These are phyloP conservation scores for Ctenopoma multispine DNA, from an alignment of 2,797 vertebrate species.

Conservation along the genomic window DNA sequence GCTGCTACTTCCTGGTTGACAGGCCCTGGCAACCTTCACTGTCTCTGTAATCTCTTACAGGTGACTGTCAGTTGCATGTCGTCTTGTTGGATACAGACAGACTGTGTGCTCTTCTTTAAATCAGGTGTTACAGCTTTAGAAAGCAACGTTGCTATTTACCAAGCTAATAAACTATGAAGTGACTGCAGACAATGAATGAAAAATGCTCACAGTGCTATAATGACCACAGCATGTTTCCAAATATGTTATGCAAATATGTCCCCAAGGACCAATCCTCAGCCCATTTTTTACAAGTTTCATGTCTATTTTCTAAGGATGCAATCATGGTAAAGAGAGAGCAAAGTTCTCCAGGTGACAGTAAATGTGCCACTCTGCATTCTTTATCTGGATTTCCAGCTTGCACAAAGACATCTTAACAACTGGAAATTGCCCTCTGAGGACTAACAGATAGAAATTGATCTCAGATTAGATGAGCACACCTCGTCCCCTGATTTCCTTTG, in stretches of 20 bases:
- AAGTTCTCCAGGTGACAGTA: constrained; percentile 70
- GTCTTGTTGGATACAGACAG: constrained; percentile 33
- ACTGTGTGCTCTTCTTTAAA: constrained; percentile 63
- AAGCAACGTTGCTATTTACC: constrained; percentile 54
- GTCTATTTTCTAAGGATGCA: constrained; percentile 69
- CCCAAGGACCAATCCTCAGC: constrained; percentile 71
- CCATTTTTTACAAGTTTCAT: constrained; percentile 63
- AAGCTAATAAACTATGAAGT: constrained; percentile 71
- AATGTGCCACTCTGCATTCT: constrained; percentile 69
- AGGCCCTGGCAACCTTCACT: constrained; percentile 78
- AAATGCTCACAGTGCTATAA: constrained; percentile 70
- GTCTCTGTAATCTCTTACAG: constrained; percentile 83
- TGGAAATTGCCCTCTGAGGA: constrained; percentile 78
- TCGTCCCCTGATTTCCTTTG: constrained; percentile 74
- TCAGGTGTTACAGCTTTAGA: constrained; percentile 71
- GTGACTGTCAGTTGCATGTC: constrained; percentile 77
- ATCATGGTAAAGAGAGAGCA: constrained; percentile 59
- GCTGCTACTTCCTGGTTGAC: constrained; percentile 87
- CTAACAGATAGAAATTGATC: constrained; percentile 76
- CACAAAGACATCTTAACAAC: constrained; percentile 75
- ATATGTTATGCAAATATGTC: constrained; percentile 86
- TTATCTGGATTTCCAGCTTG: constrained; percentile 61
- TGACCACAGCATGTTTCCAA: constrained; percentile 82
- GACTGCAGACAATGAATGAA: constrained; percentile 65
- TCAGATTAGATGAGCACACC: constrained; percentile 76